Conservation (phyloP, 2,113 vertebrate species). For the Zosterops hypoxanthus region DNA sequence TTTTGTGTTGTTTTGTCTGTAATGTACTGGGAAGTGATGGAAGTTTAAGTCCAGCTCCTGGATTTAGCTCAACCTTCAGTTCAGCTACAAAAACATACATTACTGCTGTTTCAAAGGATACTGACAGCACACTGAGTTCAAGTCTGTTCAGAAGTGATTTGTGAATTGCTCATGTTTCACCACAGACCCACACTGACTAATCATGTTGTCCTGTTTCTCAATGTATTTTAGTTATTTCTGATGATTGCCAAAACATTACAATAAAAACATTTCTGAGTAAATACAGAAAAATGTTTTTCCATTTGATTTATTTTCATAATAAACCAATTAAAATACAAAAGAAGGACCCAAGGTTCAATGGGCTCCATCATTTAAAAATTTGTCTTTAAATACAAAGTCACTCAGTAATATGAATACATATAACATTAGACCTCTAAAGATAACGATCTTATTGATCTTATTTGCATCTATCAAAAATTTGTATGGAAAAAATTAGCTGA, state of each 20-base stretch:
- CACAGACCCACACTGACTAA: background rate
- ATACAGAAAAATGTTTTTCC: slow-evolving; percentile 60
- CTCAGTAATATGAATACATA: slow-evolving; percentile 80
- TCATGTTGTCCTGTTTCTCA: fast-evolving
- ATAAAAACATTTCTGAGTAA: background rate
- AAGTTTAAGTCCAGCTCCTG: background rate
- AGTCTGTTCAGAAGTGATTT: background rate
- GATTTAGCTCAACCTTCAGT: background rate
- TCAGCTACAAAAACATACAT: background rate
- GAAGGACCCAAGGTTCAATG: slow-evolving; percentile 58
- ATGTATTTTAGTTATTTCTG: background rate
- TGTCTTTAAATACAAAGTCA: slow-evolving; percentile 86
- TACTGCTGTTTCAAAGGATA: background rate
- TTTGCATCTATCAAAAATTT: slow-evolving; percentile 82
- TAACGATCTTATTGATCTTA: slow-evolving; percentile 64
- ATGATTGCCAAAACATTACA: background rate
- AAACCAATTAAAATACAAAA: slow-evolving; percentile 88
- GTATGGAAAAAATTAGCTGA: slow-evolving; percentile 76
- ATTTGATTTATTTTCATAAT: slow-evolving; percentile 84
- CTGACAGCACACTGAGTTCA: fast-evolving
- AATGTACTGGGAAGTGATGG: fast-evolving
- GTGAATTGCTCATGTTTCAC: background rate
- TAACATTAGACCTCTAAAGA: slow-evolving; percentile 81
- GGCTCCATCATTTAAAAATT: slow-evolving; percentile 78
- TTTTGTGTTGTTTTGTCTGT: background rate